Conservation (phyloP, 2,888 invertebrate species). For the Lagria hirta region DNA sequence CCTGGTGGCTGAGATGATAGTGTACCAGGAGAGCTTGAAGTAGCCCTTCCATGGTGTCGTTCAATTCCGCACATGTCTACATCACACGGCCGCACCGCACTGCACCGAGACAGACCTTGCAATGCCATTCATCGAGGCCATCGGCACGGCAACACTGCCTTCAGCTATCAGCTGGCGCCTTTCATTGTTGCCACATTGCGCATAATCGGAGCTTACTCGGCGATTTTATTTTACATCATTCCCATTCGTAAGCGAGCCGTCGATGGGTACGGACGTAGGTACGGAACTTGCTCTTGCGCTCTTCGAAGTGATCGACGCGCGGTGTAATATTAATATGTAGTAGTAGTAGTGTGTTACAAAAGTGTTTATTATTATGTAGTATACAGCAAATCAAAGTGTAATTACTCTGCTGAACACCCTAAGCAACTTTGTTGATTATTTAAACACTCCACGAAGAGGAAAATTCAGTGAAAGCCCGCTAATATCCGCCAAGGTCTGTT, state of each 20-base stretch:
- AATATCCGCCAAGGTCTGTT: no score
- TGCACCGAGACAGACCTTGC: conserved; percentile 58
- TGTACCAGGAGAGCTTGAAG: conserved; percentile 53
- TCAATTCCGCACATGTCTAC: conserved; percentile 44
- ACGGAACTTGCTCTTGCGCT: no score
- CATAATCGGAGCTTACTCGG: conserved; percentile 18
- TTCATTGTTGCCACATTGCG: conserved; percentile 41
- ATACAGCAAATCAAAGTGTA: no score
- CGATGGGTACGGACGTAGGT: conserved; percentile 22
- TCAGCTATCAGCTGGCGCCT: conserved; percentile 52
- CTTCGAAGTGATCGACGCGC: no score
- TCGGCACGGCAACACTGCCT: conserved; percentile 57
- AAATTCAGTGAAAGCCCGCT: no score
- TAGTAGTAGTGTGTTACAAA: no score
- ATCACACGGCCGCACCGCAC: conserved; percentile 46
- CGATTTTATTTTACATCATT: conserved; percentile 15
- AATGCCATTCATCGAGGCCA: conserved; percentile 70
- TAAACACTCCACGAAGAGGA: no score
- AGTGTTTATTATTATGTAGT: no score
- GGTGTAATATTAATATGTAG: no score
- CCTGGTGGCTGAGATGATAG: conserved; percentile 51
- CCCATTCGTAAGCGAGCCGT: conserved; percentile 27
- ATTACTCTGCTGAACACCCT: no score
- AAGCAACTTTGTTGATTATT: no score
- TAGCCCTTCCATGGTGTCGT: conserved; percentile 53